A percentile compares a stretch with the other conserved stretches of the same genome.
Evolutionary conservation across 2,797 vertebrate species (phyloP).

Genomic region (Smutsia gigantea): DNA sequence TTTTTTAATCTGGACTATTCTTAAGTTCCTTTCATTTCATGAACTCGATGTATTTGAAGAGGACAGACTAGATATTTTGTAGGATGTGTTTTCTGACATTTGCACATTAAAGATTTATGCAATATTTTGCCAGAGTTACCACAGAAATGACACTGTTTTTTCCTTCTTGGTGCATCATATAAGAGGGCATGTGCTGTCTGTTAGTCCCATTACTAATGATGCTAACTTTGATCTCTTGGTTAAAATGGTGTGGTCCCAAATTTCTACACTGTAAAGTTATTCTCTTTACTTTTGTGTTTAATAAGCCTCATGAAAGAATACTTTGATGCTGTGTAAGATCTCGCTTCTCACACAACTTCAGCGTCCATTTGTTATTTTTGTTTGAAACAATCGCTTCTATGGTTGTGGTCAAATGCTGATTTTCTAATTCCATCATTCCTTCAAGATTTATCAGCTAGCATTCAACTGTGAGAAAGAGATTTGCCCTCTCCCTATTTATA

Average conservation of each 20-base stretch:
- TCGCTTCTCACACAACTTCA: neutral
- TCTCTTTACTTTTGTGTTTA: neutral
- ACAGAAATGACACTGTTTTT: neutral
- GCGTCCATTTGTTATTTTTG: neutral
- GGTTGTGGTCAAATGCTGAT: neutral
- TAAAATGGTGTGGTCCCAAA: neutral
- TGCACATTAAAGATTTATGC: neutral
- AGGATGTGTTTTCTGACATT: neutral
- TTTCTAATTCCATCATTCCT: neutral
- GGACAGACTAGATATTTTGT: neutral
- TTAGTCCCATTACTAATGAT: neutral
- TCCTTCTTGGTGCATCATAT: neutral
- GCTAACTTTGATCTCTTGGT: neutral
- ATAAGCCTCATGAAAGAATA: neutral
- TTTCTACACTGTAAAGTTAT: neutral
- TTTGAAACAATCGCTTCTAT: neutral
- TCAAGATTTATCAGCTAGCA: neutral
- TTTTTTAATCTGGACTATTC: neutral
- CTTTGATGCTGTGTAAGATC: neutral
- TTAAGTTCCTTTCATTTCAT: neutral
- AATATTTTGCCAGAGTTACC: neutral
- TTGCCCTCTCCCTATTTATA: neutral
- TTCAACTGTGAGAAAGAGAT: neutral
- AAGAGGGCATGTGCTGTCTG: neutral
- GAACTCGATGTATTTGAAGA: neutral